Conservation (phyloP, 2,113 vertebrate genomes). For the Pavo muticus region DNA sequence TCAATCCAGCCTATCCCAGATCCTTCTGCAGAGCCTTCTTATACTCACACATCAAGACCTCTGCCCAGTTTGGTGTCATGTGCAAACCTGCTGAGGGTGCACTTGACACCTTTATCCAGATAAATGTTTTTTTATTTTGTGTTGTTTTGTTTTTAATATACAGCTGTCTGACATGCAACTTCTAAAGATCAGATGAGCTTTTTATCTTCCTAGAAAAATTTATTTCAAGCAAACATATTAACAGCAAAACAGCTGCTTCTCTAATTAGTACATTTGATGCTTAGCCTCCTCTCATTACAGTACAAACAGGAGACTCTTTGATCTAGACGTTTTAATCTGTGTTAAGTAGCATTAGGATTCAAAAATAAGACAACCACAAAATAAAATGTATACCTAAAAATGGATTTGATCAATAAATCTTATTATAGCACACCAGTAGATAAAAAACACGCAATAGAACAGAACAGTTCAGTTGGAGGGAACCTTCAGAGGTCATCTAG, state of each 20-base stretch:
- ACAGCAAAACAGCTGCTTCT: conserved; percentile 30
- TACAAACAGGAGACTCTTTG: neutral
- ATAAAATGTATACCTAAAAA: neutral
- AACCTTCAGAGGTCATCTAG: neutral
- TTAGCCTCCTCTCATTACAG: conserved; percentile 32
- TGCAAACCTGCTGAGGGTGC: neutral
- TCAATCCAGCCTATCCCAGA: neutral
- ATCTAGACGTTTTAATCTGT: neutral
- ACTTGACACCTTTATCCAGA: neutral
- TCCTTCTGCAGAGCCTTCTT: neutral
- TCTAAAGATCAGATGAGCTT: neutral
- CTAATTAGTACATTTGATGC: conserved; percentile 37
- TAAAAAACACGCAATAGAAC: neutral
- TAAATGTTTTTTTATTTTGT: neutral
- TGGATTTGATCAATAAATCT: neutral
- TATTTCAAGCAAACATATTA: conserved; percentile 41
- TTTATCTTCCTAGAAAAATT: conserved; percentile 11
- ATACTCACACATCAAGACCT: neutral
- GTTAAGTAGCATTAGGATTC: neutral
- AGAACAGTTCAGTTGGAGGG: neutral
- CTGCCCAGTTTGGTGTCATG: neutral
- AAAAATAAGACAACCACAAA: neutral
- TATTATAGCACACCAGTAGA: neutral
- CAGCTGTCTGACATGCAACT: neutral
- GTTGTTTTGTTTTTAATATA: neutral